These are phyloP conservation scores for Yoshiicerus persimilis DNA, from an alignment of 1,140 invertebrate genomes.

Conservation along the genomic window DNA sequence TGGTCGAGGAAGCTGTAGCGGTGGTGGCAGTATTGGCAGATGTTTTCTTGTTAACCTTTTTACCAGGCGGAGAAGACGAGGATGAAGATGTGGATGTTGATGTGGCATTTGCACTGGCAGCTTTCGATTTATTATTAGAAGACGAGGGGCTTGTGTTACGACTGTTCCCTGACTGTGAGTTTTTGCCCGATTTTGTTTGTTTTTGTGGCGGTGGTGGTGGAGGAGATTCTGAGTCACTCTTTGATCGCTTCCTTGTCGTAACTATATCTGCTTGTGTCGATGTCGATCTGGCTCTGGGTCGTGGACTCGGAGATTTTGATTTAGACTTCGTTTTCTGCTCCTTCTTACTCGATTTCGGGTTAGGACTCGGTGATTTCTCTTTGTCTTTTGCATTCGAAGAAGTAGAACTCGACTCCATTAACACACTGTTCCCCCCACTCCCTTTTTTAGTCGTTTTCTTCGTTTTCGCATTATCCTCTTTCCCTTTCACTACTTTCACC, in stretches of 20 bases:
- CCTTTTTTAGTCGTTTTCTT: neutral
- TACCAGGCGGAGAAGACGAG: neutral
- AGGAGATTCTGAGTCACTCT: conserved; percentile 36
- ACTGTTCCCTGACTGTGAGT: neutral
- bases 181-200: neutral
- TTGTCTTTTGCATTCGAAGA: neutral
- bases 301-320: conserved; percentile 29
- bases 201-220: conserved; percentile 23
- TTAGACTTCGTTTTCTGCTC: neutral
- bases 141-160: neutral
- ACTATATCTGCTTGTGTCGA: neutral
- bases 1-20: neutral
- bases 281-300: neutral
- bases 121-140: neutral
- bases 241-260: conserved; percentile 34
- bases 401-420: neutral
- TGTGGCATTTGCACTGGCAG: neutral
- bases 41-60: neutral
- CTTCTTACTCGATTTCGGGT: neutral
- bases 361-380: conserved; percentile 4
- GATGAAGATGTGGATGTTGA: neutral
- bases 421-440: neutral
- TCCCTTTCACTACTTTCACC: conserved; percentile 9
- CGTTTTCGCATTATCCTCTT: neutral
- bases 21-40: neutral